Evolutionary conservation across 2,888 invertebrate species (phyloP).

Genomic region (Orthosia gracilis): DNA sequence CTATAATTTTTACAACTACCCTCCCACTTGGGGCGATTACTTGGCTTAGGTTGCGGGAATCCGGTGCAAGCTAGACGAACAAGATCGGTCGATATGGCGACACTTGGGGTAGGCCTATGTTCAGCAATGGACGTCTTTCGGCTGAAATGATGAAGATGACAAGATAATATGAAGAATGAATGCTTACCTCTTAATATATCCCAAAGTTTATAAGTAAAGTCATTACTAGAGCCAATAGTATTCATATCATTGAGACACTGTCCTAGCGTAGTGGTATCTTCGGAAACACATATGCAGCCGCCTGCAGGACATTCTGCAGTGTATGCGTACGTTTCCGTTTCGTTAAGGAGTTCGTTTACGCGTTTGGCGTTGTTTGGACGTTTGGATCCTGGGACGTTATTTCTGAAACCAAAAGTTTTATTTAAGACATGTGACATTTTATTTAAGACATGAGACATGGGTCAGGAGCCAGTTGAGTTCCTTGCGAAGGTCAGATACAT

Average conservation of each 20-base stretch:
- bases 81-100: no score
- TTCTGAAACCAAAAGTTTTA: conserved; percentile 69
- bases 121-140: no score
- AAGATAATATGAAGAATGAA: not conserved
- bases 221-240: conserved; percentile 84
- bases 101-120: no score
- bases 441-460: no score
- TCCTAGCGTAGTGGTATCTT: conserved; percentile 80
- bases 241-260: conserved; percentile 81
- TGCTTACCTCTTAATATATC: conserved; percentile 85
- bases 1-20: no score
- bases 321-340: conserved; percentile 87
- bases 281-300: conserved; percentile 84
- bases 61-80: no score
- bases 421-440: no score
- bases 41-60: no score
- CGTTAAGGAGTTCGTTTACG: conserved; percentile 80
- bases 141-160: no score
- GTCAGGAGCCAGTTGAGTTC: no score
- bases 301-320: conserved; percentile 85
- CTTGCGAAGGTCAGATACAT: no score
- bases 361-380: conserved; percentile 79
- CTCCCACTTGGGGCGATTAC: no score
- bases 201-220: conserved; percentile 89
- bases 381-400: conserved; percentile 75